These are phyloP conservation scores for Siderastrea radians DNA, from an alignment of 92 coral and sea anemone genomes.

Conservation along the genomic window DNA sequence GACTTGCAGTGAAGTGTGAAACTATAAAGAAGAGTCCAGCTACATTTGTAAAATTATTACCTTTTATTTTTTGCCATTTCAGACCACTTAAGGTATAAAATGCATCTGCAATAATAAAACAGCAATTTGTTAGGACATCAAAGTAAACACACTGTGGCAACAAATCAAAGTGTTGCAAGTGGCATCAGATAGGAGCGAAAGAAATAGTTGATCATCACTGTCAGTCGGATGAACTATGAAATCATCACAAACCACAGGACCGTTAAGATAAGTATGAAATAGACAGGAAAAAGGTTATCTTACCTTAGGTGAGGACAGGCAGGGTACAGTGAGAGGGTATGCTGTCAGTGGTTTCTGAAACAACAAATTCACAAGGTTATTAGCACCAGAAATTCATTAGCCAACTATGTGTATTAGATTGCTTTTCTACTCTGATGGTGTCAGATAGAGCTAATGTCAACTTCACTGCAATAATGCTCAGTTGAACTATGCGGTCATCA, in stretches of 20 bases:
- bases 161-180: not conserved
- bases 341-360: no score
- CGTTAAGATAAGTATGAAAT: not conserved
- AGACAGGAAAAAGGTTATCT: not conserved
- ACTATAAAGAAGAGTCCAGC: no score
- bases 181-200: constrained; percentile 95
- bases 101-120: not conserved
- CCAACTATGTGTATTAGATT: not conserved
- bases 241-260: constrained; percentile 60
- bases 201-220: constrained; percentile 69
- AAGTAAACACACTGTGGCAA: not conserved
- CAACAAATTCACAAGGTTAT: not conserved
- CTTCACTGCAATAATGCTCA: constrained; percentile 55
- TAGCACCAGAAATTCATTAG: not conserved
- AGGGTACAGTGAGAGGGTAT: no score
- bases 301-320: not conserved
- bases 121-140: not conserved
- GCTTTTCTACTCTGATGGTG: constrained; percentile 9
- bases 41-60: not conserved
- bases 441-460: constrained; percentile 78
- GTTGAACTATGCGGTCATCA: constrained; percentile 84
- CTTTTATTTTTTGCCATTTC: not conserved
- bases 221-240: constrained; percentile 86
- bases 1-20: no score
- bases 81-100: not conserved